Conservation (phyloP, 2,113 vertebrate genomes). For the Sterrhoptilus dennistouni region DNA sequence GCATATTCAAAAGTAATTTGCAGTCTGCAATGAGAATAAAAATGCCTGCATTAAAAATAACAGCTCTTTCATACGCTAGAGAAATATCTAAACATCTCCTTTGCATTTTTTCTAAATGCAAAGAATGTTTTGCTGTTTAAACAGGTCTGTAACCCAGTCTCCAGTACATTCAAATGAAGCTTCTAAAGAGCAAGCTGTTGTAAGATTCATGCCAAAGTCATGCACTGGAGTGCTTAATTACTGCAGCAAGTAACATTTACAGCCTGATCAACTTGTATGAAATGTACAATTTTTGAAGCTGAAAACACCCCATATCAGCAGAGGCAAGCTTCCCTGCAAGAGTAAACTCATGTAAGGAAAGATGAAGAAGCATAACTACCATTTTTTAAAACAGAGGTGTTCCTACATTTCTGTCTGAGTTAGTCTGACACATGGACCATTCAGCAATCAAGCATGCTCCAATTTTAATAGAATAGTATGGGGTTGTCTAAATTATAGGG, state of each 20-base stretch:
- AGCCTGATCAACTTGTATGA: not conserved
- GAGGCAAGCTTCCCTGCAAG: not conserved
- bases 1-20: not conserved
- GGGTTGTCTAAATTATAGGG: not conserved
- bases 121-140: not conserved
- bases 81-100: not conserved
- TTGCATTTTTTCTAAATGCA: not conserved
- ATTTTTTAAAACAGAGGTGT: not conserved
- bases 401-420: not conserved
- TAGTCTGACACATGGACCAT: not conserved
- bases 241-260: constrained; percentile 3
- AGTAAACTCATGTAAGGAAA: not conserved
- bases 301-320: not conserved
- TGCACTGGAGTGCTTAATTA: not conserved
- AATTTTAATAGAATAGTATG: not conserved
- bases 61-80: not conserved
- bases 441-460: not conserved
- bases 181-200: constrained; percentile 16
- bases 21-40: not conserved
- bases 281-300: constrained; percentile 2
- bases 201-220: constrained; percentile 7
- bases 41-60: not conserved
- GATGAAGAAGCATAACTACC: not conserved
- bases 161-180: not conserved
- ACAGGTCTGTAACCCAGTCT: not conserved